phyloP scores from a whole-genome alignment of 2,113 vertebrate species.

The Taxidea taxus region DNA sequence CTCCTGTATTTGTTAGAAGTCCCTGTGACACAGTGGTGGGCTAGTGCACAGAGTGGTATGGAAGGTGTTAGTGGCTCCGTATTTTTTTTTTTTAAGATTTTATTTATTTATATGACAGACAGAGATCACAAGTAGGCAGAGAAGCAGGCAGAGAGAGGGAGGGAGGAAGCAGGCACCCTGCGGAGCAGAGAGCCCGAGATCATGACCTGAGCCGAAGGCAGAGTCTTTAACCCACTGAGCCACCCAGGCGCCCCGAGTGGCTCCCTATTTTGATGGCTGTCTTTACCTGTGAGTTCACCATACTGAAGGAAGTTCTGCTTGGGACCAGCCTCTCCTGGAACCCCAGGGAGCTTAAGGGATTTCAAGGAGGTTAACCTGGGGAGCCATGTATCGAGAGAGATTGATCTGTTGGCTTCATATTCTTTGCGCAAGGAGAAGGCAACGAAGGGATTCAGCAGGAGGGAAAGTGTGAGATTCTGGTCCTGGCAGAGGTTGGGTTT shows the following conservation, averaged over 20 bases:
- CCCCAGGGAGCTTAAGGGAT: neutral
- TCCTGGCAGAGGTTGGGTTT: neutral
- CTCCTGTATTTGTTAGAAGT: neutral
- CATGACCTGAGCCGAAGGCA: too few relatives aligned
- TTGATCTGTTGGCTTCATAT: neutral
- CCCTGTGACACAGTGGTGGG: neutral
- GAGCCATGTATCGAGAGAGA: neutral
- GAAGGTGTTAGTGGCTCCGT: neutral
- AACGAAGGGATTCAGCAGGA: too few relatives aligned
- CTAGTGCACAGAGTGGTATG: neutral
- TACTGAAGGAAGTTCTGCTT: neutral
- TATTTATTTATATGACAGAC: too few relatives aligned
- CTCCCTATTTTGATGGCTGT: neutral
- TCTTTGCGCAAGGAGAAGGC: neutral
- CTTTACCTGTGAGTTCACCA: neutral
- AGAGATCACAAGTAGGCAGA: too few relatives aligned
- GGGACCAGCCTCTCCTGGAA: neutral
- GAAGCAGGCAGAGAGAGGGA: too few relatives aligned
- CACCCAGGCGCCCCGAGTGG: too few relatives aligned
- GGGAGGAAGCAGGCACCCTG: too few relatives aligned
- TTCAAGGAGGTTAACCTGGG: neutral
- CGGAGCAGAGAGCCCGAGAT: too few relatives aligned
- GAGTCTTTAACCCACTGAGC: too few relatives aligned
- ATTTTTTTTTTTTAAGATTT: too few relatives aligned
- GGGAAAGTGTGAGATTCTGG: neutral